Conservation (phyloP, 2,113 vertebrate species). For the Dolichallabes microphthalmus region DNA sequence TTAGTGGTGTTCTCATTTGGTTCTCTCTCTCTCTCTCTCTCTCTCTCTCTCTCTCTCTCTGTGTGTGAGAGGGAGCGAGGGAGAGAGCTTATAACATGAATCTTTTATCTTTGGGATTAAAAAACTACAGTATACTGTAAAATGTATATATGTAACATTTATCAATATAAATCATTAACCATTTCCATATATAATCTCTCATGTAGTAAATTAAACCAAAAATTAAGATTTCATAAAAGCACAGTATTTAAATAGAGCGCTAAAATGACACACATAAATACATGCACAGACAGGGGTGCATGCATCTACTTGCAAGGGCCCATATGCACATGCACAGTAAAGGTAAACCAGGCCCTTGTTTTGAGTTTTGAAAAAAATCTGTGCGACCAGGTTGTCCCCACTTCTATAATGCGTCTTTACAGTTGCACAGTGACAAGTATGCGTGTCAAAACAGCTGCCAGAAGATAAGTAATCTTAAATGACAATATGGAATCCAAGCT, state of each 20-base stretch:
- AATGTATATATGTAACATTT: no score
- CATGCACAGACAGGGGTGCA: background rate
- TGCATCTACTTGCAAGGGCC: background rate
- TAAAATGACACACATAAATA: background rate
- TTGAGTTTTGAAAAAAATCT: no score
- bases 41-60: background rate
- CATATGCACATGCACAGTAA: background rate
- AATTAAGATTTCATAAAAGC: background rate
- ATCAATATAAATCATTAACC: background rate
- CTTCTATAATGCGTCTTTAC: no score
- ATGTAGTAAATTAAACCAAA: background rate
- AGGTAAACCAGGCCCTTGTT: no score
- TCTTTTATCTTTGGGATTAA: background rate
- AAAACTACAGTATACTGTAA: no score
- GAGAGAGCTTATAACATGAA: background rate
- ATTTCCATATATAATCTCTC: background rate
- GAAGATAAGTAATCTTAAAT: no score
- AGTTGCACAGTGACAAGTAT: background rate
- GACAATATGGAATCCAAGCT: no score
- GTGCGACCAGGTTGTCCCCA: no score
- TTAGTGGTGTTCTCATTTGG: conserved; percentile 1
- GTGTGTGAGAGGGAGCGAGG: background rate
- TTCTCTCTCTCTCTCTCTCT: background rate
- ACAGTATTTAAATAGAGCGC: background rate
- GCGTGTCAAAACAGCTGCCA: no score